Percentiles rank a stretch among this genome's conserved stretches.
phyloP scores from a whole-genome alignment of 1,140 invertebrate species.

The Araneus ventricosus region DNA sequence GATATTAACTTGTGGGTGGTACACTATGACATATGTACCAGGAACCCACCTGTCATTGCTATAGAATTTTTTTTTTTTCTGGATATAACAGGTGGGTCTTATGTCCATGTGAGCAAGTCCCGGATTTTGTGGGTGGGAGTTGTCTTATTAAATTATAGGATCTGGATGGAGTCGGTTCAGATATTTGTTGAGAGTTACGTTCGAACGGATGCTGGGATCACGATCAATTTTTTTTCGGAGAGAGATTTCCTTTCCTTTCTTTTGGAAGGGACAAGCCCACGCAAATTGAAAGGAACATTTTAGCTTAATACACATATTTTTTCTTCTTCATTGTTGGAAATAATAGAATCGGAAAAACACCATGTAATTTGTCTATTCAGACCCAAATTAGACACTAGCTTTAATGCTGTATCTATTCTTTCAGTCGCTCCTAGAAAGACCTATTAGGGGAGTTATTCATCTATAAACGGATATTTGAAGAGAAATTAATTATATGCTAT shows the following conservation, averaged over 20 bases:
- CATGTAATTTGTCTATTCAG: background rate
- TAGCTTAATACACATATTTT: background rate
- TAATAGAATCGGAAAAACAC: background rate
- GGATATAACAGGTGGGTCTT: slow-evolving; percentile 61
- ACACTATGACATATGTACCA: slow-evolving; percentile 43
- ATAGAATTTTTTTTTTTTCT: slow-evolving; percentile 39
- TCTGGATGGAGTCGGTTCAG: slow-evolving; percentile 1
- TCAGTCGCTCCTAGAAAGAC: background rate
- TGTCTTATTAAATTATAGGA: slow-evolving; percentile 60
- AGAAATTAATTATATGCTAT: too few relatives aligned
- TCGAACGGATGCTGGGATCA: background rate
- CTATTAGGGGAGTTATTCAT: background rate
- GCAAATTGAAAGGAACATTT: slow-evolving; percentile 8
- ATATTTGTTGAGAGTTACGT: background rate
- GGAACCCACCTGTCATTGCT: slow-evolving; percentile 47
- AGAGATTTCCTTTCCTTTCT: background rate
- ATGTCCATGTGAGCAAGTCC: background rate
- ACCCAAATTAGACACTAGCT: background rate
- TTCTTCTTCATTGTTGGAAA: background rate
- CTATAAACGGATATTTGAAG: background rate
- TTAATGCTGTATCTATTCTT: background rate
- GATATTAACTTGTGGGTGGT: slow-evolving; percentile 58
- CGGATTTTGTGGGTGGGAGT: slow-evolving; percentile 53
- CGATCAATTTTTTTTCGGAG: background rate
- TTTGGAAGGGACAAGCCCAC: background rate